Evolutionary conservation across 2,797 vertebrate species (phyloP).

Genomic region (Cheirogaleus major): DNA sequence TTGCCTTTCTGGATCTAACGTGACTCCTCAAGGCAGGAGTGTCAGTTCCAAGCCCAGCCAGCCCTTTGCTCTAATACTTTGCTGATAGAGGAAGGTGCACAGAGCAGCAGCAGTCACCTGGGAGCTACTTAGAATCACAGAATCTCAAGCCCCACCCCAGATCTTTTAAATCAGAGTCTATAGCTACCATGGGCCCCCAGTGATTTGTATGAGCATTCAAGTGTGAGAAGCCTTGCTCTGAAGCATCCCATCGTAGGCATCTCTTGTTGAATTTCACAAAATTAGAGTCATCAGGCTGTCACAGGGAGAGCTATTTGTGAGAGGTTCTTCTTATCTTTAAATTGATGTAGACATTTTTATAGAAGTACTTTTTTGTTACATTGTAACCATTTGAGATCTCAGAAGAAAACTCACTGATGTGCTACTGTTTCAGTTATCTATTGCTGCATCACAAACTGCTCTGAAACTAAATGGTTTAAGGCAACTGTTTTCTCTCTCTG

Average conservation of each 20-base stretch:
- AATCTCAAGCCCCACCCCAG: neutral
- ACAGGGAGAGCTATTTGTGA: neutral
- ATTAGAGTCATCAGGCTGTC: neutral
- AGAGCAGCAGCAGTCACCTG: neutral
- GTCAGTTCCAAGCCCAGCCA: neutral
- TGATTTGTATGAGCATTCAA: neutral
- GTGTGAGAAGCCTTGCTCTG: neutral
- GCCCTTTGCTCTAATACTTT: neutral
- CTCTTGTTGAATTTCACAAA: neutral
- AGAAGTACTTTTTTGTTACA: neutral
- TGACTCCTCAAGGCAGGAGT: neutral
- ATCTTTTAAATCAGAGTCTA: neutral
- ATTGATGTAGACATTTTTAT: neutral
- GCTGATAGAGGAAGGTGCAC: neutral
- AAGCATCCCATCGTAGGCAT: neutral
- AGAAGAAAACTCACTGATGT: neutral
- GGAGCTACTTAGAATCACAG: neutral
- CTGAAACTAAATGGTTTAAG: neutral
- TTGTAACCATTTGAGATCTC: neutral
- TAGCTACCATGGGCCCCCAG: neutral
- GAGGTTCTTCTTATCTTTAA: slow-evolving; percentile 6
- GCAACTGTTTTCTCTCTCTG: neutral
- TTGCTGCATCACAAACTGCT: neutral
- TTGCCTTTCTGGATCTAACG: neutral
- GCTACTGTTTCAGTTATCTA: neutral